Evolutionary conservation across 2,888 invertebrate species (phyloP), one percentile per base, ranked within the genome.

Genomic region (Hemaris fuciformis): DNA sequence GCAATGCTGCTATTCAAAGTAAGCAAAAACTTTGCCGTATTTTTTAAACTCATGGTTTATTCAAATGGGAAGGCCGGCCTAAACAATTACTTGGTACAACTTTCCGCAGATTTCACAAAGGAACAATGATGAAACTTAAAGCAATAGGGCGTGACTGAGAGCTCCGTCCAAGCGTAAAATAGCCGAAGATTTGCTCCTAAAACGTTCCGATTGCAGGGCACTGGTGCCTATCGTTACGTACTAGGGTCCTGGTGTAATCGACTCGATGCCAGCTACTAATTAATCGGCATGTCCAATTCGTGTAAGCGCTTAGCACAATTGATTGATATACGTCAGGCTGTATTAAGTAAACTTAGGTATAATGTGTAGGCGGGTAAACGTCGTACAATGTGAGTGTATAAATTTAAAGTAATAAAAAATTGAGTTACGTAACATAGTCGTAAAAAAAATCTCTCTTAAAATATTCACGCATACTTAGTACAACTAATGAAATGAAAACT

Each of bases 81-180:
- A 59, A 43, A 53, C 42, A 31, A 56, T 61, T 61, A 56, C 56
- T n/a, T 42, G 15, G 10, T 25, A 64, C 62, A 64, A 57, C 46
- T 67, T 41, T 59, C 64, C 53, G 62, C 62, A 57, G 57, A 71
- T 69, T 72, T 70, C 62, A 59, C 23, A 62, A 62, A 62, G 41
- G 53, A 31, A 59, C 31, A 73, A 80, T 84, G 78, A 79, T 77
- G 84, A 85, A 81, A 84, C 78, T 76, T 74, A 80, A 83, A 69
- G 71, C 85, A 84, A 79, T 80, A 81, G 81, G 79, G 77, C 85
- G 83, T 81, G 74, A 77, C 84, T 72, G 75, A 74, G 75, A 79
- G 75, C 68, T 72, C 76, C 80, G 72, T 75, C 81, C 84, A 84
- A 78, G 84, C 88, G 88, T 87, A 84, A 87, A 88, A 84, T 84